Percentiles rank a stretch among this genome's conserved stretches.
Evolutionary conservation across 2,888 invertebrate species (phyloP).

Genomic region (Callimorpha dominula): DNA sequence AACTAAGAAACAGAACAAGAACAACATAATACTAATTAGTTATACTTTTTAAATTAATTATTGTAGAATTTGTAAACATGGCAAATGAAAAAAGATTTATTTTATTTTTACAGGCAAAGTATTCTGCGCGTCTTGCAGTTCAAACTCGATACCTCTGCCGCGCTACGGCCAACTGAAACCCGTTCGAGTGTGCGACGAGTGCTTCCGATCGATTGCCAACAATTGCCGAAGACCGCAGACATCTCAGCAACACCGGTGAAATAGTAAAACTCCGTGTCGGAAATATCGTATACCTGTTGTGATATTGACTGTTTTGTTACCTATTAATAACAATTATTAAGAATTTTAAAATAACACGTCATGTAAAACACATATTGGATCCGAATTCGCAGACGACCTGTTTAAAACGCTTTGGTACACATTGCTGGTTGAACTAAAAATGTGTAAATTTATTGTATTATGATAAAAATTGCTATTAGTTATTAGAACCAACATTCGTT

Average conservation of each 20-base stretch:
- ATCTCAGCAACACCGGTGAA: slow-evolving; percentile 62
- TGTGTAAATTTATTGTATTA: neutral
- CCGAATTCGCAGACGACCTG: neutral
- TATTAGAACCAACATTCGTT: neutral
- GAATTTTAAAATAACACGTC: slow-evolving; percentile 2
- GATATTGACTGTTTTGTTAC: slow-evolving; percentile 18
- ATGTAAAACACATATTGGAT: neutral
- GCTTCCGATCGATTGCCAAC: slow-evolving; percentile 85
- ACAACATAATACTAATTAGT: too few relatives aligned
- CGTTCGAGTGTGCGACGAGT: slow-evolving; percentile 97
- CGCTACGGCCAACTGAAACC: slow-evolving; percentile 97
- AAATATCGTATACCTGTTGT: slow-evolving; percentile 11
- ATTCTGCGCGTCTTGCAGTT: slow-evolving; percentile 97
- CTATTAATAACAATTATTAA: slow-evolving; percentile 10
- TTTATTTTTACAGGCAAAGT: slow-evolving; percentile 88
- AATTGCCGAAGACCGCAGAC: slow-evolving; percentile 57
- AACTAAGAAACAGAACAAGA: too few relatives aligned
- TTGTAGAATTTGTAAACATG: neutral
- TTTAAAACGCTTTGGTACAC: neutral
- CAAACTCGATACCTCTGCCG: slow-evolving; percentile 96
- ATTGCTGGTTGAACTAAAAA: neutral
- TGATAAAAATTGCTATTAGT: neutral
- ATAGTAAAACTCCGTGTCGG: slow-evolving; percentile 11
- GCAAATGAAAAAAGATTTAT: neutral
- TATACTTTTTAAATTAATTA: too few relatives aligned